phyloP scores from a whole-genome alignment of 2,888 invertebrate genomes.

The Aphodius sticticus region DNA sequence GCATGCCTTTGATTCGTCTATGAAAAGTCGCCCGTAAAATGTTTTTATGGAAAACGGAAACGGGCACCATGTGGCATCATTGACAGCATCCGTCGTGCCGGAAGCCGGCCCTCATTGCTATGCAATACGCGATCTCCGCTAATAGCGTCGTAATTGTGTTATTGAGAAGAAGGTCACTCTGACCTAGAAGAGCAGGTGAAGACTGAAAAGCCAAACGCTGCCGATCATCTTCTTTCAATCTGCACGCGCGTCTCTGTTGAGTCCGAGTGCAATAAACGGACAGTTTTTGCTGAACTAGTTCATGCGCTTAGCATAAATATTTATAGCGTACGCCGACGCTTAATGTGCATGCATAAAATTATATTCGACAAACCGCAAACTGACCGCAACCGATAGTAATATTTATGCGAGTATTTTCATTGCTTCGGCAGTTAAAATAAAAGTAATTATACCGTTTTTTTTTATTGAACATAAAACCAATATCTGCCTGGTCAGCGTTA shows the following conservation, averaged over 20 bases:
- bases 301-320: neutral
- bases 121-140: conserved; percentile 34
- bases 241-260: neutral
- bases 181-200: neutral
- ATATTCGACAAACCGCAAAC: neutral
- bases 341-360: neutral
- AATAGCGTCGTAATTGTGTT: conserved; percentile 37
- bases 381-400: neutral
- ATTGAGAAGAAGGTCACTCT: conserved; percentile 37
- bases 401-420: neutral
- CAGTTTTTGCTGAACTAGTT: neutral
- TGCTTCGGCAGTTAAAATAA: too few species aligned
- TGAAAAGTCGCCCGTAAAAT: neutral
- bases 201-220: neutral
- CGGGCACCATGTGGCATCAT: conserved; percentile 38
- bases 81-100: conserved; percentile 38
- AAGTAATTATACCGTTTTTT: neutral
- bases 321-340: neutral
- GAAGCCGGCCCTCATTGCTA: conserved; percentile 38
- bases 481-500: too few species aligned
- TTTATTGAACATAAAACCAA: neutral
- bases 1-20: neutral
- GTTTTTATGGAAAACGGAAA: conserved; percentile 39
- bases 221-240: neutral
- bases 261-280: neutral